Percentiles rank a stretch among this genome's conserved stretches.
phyloP scores from a whole-genome alignment of 2,797 vertebrate genomes.

The Botia almorhae region DNA sequence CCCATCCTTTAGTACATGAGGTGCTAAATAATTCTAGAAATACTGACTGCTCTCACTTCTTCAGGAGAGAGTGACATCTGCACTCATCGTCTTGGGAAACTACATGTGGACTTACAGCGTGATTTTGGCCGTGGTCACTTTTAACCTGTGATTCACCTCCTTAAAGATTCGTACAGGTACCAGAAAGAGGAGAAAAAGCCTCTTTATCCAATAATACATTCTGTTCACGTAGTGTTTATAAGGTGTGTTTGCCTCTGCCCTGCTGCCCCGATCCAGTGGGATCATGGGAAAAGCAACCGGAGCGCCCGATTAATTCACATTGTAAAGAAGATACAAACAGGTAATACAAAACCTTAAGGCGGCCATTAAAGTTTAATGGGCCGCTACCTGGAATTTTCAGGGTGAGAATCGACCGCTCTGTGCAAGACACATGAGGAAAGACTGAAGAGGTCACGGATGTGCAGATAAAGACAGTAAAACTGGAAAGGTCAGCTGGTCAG shows the following conservation, averaged over 20 bases:
- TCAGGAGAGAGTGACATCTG: not conserved
- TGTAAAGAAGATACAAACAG: conserved; percentile 73
- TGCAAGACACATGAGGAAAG: conserved; percentile 53
- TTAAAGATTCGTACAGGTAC: not conserved
- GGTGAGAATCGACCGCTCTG: conserved; percentile 53
- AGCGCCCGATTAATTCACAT: conserved; percentile 57
- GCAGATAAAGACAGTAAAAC: conserved; percentile 16
- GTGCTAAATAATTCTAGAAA: conserved; percentile 79
- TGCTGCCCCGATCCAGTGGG: not conserved
- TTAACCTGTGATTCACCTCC: not conserved
- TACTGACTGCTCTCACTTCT: conserved; percentile 65
- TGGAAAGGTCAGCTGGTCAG: not conserved
- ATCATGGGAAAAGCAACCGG: conserved; percentile 46
- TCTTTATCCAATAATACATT: not conserved
- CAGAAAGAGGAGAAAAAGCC: not conserved
- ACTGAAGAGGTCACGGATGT: conserved; percentile 45
- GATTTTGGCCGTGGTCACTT: not conserved
- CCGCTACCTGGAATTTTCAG: conserved; percentile 70
- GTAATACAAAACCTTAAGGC: conserved; percentile 80
- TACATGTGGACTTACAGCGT: not conserved
- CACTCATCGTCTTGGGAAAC: not conserved
- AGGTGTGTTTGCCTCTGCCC: not conserved
- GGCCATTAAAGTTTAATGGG: conserved; percentile 81
- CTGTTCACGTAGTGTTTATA: not conserved
- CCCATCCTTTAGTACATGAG: conserved; percentile 72